These are phyloP conservation scores for Nymphicus hollandicus DNA, from an alignment of 2,113 vertebrate genomes.

Conservation along the genomic window DNA sequence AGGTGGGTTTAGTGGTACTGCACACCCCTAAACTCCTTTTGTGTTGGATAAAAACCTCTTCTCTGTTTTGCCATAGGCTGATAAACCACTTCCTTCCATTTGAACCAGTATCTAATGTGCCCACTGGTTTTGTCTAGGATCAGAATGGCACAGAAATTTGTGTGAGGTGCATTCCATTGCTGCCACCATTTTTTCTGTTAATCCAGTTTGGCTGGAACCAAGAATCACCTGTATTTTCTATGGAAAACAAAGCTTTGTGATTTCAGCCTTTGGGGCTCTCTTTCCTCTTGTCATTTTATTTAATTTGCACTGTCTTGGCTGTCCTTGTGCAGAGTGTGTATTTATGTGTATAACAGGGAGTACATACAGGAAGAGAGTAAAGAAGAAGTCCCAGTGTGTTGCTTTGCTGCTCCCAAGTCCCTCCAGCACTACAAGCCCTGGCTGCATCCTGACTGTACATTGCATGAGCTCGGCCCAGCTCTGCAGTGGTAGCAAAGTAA, in stretches of 20 bases:
- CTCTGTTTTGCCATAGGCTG: not conserved
- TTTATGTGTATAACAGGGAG: not conserved
- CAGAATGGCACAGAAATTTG: not conserved
- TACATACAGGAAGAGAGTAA: not conserved
- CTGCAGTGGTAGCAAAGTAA: not conserved
- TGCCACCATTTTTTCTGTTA: not conserved
- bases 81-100: not conserved
- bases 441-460: not conserved
- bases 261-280: not conserved
- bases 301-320: not conserved
- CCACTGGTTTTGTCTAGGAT: not conserved
- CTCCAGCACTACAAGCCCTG: conserved; percentile 23
- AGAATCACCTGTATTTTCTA: not conserved
- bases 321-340: not conserved
- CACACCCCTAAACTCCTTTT: not conserved
- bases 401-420: not conserved
- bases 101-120: not conserved
- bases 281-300: not conserved
- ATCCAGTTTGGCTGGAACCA: not conserved
- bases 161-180: not conserved
- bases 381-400: not conserved
- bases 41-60: not conserved
- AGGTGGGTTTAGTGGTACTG: not conserved
- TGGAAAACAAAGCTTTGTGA: not conserved
- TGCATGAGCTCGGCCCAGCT: not conserved